These are phyloP conservation scores for Hystrix cristata DNA, from an alignment of 2,113 vertebrate species.

Conservation along the genomic window DNA sequence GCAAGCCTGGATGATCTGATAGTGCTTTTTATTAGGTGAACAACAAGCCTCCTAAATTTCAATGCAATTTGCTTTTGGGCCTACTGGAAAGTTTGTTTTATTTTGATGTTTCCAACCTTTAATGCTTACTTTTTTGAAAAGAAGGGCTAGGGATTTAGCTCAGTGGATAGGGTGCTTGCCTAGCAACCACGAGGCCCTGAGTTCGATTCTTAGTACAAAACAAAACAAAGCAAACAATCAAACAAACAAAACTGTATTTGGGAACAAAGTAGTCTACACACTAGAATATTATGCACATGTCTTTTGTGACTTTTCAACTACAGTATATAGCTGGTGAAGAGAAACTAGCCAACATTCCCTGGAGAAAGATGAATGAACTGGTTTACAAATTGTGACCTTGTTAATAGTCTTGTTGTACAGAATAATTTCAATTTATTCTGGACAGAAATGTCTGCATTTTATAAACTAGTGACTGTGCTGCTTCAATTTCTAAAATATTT, in stretches of 20 bases:
- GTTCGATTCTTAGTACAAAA: no score
- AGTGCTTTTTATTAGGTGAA: not conserved
- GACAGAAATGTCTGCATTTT: not conserved
- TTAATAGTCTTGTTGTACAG: not conserved
- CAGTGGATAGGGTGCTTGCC: no score
- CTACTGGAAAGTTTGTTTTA: not conserved
- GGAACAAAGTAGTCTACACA: not conserved
- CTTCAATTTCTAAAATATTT: not conserved
- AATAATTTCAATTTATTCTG: not conserved
- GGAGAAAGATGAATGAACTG: not conserved
- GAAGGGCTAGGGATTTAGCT: no score
- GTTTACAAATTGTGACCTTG: not conserved
- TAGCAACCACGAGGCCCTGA: no score
- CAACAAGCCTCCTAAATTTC: not conserved
- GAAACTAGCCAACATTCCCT: not conserved
- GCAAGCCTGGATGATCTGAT: not conserved
- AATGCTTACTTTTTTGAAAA: slow-evolving; percentile 1
- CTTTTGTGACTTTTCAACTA: not conserved
- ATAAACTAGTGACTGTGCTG: not conserved
- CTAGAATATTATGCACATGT: not conserved
- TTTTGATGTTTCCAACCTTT: not conserved
- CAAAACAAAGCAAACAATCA: no score
- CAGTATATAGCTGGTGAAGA: not conserved
- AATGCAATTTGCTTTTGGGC: not conserved
- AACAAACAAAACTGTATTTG: not conserved